These are phyloP conservation scores for Tinamus guttatus DNA, from an alignment of 2,113 vertebrate species.

Conservation along the genomic window DNA sequence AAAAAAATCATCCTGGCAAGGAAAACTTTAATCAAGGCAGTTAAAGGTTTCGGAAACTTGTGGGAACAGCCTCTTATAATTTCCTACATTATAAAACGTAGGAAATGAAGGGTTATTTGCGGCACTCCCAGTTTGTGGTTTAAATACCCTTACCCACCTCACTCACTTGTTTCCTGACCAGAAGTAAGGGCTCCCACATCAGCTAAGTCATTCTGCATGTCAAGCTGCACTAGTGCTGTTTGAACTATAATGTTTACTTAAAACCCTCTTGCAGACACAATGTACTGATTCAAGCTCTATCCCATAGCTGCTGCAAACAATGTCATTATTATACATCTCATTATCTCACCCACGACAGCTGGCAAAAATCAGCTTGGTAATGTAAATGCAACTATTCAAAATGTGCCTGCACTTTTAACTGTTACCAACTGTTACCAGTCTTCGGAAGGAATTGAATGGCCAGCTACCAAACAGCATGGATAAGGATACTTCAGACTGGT, in stretches of 20 bases:
- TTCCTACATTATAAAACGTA: too few species aligned
- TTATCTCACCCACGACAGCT: not conserved
- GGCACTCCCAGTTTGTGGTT: not conserved
- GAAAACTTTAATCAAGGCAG: not conserved
- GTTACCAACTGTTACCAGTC: not conserved
- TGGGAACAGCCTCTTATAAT: not conserved
- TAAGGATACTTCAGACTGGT: not conserved
- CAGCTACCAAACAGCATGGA: rapidly evolving
- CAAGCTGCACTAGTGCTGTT: not conserved
- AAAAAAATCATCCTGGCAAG: not conserved
- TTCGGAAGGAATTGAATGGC: not conserved
- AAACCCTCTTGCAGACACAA: not conserved
- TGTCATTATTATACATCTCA: not conserved
- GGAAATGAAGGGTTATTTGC: not conserved
- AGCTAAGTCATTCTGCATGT: not conserved
- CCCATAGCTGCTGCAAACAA: not conserved
- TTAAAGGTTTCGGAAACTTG: not conserved
- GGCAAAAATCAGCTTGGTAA: not conserved
- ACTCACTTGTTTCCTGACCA: not conserved
- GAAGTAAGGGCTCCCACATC: not conserved
- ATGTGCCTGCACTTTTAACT: not conserved
- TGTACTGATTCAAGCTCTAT: not conserved
- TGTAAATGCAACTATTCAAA: not conserved
- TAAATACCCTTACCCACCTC: not conserved
- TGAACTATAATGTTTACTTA: not conserved